Conservation (phyloP, 1,140 invertebrate genomes). For the Teleopsis dalmanni region DNA sequence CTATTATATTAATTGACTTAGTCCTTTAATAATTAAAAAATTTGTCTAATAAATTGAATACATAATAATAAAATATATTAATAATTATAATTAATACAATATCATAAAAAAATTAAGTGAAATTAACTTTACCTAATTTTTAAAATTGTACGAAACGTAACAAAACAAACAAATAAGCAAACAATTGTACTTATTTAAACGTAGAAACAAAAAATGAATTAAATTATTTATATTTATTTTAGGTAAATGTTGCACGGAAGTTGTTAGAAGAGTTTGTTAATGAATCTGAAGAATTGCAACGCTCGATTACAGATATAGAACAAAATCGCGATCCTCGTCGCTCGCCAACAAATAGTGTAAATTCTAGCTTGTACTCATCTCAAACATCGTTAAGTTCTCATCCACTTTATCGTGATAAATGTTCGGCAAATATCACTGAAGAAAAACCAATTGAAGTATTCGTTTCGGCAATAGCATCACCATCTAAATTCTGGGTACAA, state of each 20-base stretch:
- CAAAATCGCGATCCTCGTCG: constrained; percentile 48
- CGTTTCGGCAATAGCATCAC: constrained; percentile 71
- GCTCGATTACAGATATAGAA: constrained; percentile 46
- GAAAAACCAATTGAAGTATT: constrained; percentile 67
- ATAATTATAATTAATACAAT: no score
- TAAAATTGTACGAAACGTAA: no score
- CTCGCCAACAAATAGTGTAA: constrained; percentile 34
- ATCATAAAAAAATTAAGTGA: no score
- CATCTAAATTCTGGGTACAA: constrained; percentile 77
- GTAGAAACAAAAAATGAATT: no score
- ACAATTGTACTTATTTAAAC: no score
- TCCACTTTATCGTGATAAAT: constrained; percentile 34
- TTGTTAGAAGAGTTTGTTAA: constrained; percentile 55
- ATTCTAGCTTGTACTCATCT: constrained; percentile 36
- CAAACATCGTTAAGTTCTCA: constrained; percentile 35
- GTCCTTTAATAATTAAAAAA: no score
- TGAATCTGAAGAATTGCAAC: constrained; percentile 47
- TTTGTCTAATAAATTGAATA: no score
- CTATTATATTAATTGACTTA: no score
- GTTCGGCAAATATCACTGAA: constrained; percentile 33
- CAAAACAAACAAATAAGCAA: no score
- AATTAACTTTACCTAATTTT: no score
- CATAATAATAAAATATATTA: no score
- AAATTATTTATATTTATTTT: neutral
- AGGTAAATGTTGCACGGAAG: constrained; percentile 47